Evolutionary conservation across 2,888 invertebrate genomes (phyloP).

Genomic region (Escarpia spicata): DNA sequence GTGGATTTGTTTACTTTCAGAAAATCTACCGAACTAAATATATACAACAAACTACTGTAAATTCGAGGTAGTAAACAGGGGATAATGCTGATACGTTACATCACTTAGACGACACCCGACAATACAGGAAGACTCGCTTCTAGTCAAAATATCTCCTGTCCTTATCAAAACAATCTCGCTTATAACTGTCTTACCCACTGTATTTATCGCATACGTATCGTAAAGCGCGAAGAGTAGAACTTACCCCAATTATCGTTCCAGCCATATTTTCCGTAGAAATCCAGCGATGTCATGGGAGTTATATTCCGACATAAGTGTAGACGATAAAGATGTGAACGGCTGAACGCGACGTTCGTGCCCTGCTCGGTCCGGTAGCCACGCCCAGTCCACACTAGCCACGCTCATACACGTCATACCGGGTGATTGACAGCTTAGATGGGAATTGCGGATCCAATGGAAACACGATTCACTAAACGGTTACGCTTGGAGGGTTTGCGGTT

Average conservation of each 20-base stretch:
- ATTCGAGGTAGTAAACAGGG: not conserved
- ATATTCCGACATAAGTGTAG: conserved; percentile 13
- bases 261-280: not conserved
- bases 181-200: not conserved
- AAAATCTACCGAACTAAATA: not conserved
- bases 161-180: not conserved
- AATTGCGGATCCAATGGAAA: not conserved
- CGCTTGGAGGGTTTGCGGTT: not conserved
- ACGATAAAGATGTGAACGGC: not conserved
- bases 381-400: not conserved
- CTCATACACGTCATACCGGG: not conserved
- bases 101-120: not conserved
- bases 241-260: conserved; percentile 12
- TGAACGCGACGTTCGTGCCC: not conserved
- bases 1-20: not conserved
- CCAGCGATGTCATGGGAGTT: conserved; percentile 2
- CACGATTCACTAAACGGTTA: not conserved
- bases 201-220: not conserved
- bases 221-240: not conserved
- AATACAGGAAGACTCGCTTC: not conserved
- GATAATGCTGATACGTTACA: not conserved
- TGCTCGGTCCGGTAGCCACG: not conserved
- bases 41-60: not conserved
- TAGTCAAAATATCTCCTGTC: not conserved
- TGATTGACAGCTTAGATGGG: not conserved